Evolutionary conservation across 2,888 invertebrate species (phyloP), one percentile per base, ranked within the genome.

Genomic region (Cheilosia grossa): DNA sequence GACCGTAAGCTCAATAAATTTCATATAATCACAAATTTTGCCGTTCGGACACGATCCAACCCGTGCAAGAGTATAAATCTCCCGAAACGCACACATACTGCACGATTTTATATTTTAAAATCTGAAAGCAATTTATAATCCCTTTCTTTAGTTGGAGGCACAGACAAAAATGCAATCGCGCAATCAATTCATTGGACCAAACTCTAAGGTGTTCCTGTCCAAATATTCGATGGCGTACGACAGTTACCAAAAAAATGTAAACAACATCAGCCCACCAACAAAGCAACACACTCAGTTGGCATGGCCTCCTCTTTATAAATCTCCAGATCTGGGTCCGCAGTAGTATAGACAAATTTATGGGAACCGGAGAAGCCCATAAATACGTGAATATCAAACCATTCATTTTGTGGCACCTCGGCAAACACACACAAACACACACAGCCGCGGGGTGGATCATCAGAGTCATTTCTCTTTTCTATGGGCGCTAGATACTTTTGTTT

Each of bases 311-410:
- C 63, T 61, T 51, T 72, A 85, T 85, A 85, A 85, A 85, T 85
- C 85, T 81, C 81, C 75, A 72, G 61, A 67, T 63, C 77, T 51
- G 54, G 44, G 58, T 24, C 64, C 85, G 13, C 30, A 54, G 51
- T 4, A 24, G 13, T 24, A 75, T 70, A 85, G 85, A 85, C 85
- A 85, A 85, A 85, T 85, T 85, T 85, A 85, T 85, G 81, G 44
- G 81, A 81, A 77, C 77, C 81, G 81, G 81, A 54, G 75, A 81
- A 73, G 81, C 54, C 85, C 77, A 85, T 85, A 85, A 85, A 85
- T 85, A 85, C 81, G 81, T 72, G 77, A 80, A 85, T 75, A 85
- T 75, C 80, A 70, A 81, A 67, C 83, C 83, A 80, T 85, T 85
- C 83, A 80, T 80, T 75, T 70, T 72, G 75, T 85, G 74, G 80